Evolutionary conservation across 2,113 vertebrate species (phyloP), one percentile per base, ranked within the genome.

Genomic region (Ictalurus punctatus): DNA sequence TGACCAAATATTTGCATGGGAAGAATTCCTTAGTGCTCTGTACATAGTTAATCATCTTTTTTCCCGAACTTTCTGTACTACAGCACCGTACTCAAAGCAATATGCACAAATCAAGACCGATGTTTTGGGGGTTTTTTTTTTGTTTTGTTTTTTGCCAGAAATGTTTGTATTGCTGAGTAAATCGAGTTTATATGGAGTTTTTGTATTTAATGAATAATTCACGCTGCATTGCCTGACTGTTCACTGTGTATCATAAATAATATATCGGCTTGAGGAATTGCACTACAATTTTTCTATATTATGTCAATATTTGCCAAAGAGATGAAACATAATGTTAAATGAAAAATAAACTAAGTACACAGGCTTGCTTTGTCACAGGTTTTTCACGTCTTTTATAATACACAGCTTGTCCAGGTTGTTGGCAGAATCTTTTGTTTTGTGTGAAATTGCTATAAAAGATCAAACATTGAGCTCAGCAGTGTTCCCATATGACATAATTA

Each of bases 241-340:
- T 59, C n/a, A 58, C 54, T 59, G 80, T 21, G 80, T 21, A 37
- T 82, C 54, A 82, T 81, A 34, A 81, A 81, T 81, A 81, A 81
- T 81, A 81, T 81, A 81, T 58, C 17, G 80, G 54, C 59, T 65
- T n/a, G 37, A 78, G 56, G 21, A 86, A 63, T 59, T 61, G 34
- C 83, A 78, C 25, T 65, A 30, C 8, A 59, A 40, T 63, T 7
- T 86, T 78, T 85, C 44, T 74, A 56, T 48, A 58, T 85, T 48
- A 71, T 73, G 69, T 86, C 56, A 54, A 59, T 86, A 74, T 86
- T 61, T 79, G 16, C 58, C 73, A 79, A 79, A 86, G 71, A 86
- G 30, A 54, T 17, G 44, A 23, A 74, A 73, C 37, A 44, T 78
- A 44, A 86, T 73, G 4, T 19, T 40, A 78, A 86, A 78, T 27